phyloP scores from a whole-genome alignment of 2,113 vertebrate species.

The Terrapene triunguis region DNA sequence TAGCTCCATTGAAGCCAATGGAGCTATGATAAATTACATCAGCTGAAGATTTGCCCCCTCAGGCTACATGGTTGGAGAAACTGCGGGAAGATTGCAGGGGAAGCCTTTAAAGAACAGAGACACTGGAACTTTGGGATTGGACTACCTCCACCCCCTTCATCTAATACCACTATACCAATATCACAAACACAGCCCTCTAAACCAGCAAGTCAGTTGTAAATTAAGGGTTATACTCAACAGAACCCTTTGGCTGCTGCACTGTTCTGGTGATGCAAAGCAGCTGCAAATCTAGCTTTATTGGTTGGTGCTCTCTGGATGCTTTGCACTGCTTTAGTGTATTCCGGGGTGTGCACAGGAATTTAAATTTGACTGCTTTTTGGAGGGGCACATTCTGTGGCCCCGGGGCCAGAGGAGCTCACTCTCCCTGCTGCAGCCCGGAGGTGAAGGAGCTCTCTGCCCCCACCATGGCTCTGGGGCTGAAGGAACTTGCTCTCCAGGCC shows the following conservation, averaged over 20 bases:
- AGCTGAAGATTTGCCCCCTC: not conserved
- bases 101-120: not conserved
- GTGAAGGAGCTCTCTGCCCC: too few species aligned
- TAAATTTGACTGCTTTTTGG: too few species aligned
- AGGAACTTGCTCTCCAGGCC: too few species aligned
- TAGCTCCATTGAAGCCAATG: not conserved
- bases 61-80: not conserved
- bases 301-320: not conserved
- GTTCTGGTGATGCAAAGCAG: not conserved
- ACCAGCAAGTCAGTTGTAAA: not conserved
- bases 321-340: not conserved
- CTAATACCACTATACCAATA: not conserved
- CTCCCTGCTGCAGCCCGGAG: too few species aligned
- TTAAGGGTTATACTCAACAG: not conserved
- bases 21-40: not conserved
- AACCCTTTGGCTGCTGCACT: not conserved
- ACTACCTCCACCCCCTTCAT: not conserved
- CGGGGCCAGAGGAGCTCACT: too few species aligned
- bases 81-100: not conserved
- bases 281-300: not conserved
- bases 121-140: not conserved
- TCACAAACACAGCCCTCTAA: not conserved
- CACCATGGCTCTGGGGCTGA: too few species aligned
- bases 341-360: too few species aligned
- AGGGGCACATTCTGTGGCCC: too few species aligned